Evolutionary conservation across 2,113 vertebrate species (phyloP).

Genomic region (Odontophorus gujanensis): DNA sequence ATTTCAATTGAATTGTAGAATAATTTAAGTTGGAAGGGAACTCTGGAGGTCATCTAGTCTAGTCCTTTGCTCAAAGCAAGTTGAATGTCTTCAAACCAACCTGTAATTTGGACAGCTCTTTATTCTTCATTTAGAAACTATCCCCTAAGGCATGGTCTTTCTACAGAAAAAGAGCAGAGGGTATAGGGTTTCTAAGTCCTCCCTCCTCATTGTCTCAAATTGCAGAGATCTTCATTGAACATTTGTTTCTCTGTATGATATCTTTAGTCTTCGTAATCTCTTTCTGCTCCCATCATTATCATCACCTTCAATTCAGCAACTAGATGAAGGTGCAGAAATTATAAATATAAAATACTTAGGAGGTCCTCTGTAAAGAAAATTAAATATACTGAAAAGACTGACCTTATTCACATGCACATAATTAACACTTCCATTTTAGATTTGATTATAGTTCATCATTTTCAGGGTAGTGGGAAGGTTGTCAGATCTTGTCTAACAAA

Average conservation of each 20-base stretch:
- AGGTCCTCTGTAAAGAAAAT: not conserved
- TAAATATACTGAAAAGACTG: not conserved
- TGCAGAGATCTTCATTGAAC: not conserved
- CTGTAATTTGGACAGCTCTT: not conserved
- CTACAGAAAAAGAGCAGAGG: not conserved
- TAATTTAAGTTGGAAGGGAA: not conserved
- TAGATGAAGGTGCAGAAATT: conserved; percentile 12
- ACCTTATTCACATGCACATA: not conserved
- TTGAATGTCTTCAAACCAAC: not conserved
- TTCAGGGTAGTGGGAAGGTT: not conserved
- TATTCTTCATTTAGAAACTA: not conserved
- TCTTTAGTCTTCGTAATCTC: not conserved
- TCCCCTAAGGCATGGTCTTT: not conserved
- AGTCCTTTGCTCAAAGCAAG: not conserved
- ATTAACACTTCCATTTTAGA: conserved; percentile 7
- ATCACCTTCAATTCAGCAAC: not conserved
- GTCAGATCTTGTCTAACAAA: not conserved
- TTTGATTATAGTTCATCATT: not conserved
- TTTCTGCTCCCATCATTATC: not conserved
- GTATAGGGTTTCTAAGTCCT: not conserved
- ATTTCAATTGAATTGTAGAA: not conserved
- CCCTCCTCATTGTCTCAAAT: not conserved
- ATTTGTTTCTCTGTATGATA: not conserved
- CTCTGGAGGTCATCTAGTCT: not conserved
- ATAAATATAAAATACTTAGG: conserved; percentile 40